Base-by-base conservation (phyloP, 2,113 vertebrate species). In the Neogobius melanostomus region DNA sequence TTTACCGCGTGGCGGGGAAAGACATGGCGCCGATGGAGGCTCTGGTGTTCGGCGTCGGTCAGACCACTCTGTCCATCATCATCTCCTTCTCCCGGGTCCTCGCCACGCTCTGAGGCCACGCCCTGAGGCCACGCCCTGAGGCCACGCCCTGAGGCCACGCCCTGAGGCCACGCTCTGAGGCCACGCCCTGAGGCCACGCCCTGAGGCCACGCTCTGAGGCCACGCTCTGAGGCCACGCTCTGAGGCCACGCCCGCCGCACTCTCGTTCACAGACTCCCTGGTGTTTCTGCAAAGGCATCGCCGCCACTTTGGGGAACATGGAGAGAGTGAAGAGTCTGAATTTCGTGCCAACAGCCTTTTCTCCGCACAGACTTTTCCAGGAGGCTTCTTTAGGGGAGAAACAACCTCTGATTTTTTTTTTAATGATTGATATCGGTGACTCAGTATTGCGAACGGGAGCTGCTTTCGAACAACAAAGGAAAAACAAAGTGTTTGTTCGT, bases 11-110 rank as follows among this genome's bases (percentile, higher is more conserved):
- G 2, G 97, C 98, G 0, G 98, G 98, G 64, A 99, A 98, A 91
- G 96, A 94, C 86, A 99, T 99, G 97, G 94, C 94, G 57, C 97
- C 97, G 0, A 85, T 99, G 81, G 95, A 99, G 92, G 96, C 98
- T 1, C 93, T 99, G 88, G 94, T 98, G 52, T 96, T 98, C 72
- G 98, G 98, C 3, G 92, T 96, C 54, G 97, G 98, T 56, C 98
- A 99, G 92, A 99, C 97, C 65, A 90, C 95, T 63, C 89, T 99
- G 81, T 96, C 95, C 0, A 66, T 98, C 79, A 84, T 99, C 89
- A 96, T 99, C 69, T 98, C 97, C 66, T 96, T 98, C 91, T 98
- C 98, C 28, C 95, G 97, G 78, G 90, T 99, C 89, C 93, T 98
- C 83, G 97, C 98, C 63, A 28, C n/a, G n/a, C n/a, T n/a, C n/a